Evolutionary conservation across 2,888 invertebrate species (phyloP).

Genomic region (Hydrotaea diabolus): DNA sequence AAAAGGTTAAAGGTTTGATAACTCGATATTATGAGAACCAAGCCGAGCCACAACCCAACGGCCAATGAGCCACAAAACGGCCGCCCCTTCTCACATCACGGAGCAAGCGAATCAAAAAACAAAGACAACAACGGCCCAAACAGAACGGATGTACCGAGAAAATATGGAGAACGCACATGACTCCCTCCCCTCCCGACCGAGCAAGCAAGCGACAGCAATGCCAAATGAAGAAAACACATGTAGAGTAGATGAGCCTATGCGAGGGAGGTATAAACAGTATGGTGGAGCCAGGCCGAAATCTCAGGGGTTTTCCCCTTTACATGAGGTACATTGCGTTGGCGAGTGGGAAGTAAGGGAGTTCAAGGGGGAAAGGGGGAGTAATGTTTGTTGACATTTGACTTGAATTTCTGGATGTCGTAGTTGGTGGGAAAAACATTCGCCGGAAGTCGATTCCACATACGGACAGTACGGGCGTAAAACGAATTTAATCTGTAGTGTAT

Average conservation of each 20-base stretch:
- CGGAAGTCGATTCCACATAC: too few species aligned
- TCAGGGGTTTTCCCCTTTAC: too few species aligned
- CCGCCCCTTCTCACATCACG: too few species aligned
- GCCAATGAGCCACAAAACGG: too few species aligned
- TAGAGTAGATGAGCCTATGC: neutral
- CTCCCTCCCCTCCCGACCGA: neutral
- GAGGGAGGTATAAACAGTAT: neutral
- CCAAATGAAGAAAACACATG: neutral
- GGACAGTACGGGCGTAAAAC: too few species aligned
- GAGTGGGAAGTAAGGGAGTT: too few species aligned
- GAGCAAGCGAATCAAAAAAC: neutral
- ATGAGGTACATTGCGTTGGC: too few species aligned
- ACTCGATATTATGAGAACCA: conserved; percentile 10
- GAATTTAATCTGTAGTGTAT: too few species aligned
- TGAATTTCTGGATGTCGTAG: too few species aligned
- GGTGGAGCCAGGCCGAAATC: neutral
- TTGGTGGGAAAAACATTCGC: too few species aligned
- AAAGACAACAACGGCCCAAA: neutral
- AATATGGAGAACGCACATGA: neutral
- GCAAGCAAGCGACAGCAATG: neutral
- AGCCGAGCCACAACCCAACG: neutral
- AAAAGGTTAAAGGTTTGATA: conserved; percentile 35
- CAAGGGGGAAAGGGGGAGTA: too few species aligned
- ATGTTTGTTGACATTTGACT: too few species aligned
- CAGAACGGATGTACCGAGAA: neutral